These are phyloP conservation scores for Brevimyrus niger DNA, from an alignment of 2,113 vertebrate species.

Conservation along the genomic window DNA sequence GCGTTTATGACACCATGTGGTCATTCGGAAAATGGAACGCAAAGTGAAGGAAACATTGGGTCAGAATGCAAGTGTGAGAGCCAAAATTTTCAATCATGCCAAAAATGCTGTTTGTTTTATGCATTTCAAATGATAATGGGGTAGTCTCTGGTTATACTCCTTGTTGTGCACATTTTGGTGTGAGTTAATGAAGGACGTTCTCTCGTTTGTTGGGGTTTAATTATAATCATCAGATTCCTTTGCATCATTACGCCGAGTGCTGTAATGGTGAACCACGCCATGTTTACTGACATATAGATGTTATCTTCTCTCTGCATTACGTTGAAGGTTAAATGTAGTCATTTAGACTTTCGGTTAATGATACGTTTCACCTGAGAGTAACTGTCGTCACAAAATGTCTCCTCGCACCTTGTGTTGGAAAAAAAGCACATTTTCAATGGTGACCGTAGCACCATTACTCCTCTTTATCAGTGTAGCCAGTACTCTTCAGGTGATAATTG, in stretches of 20 bases:
- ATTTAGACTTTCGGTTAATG: neutral
- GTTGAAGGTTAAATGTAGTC: neutral
- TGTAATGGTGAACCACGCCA: neutral
- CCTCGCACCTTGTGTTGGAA: neutral
- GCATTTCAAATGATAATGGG: neutral
- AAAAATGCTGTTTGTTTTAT: neutral
- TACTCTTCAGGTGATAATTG: neutral
- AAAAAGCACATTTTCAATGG: slow-evolving; percentile 1
- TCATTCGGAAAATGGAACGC: neutral
- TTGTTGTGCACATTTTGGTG: neutral
- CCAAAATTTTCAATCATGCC: neutral
- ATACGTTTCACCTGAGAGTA: neutral
- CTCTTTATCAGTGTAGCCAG: neutral
- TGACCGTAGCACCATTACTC: neutral
- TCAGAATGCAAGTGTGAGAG: neutral
- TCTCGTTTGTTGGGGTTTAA: neutral
- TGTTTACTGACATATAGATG: neutral
- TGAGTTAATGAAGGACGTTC: neutral
- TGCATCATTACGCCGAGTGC: neutral
- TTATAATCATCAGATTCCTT: neutral
- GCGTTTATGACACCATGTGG: neutral
- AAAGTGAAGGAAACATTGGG: neutral
- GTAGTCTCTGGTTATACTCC: neutral
- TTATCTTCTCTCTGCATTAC: neutral
- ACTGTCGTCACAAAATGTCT: neutral